Evolutionary conservation across 2,888 invertebrate genomes (phyloP).

Genomic region (Polyploca ridens): DNA sequence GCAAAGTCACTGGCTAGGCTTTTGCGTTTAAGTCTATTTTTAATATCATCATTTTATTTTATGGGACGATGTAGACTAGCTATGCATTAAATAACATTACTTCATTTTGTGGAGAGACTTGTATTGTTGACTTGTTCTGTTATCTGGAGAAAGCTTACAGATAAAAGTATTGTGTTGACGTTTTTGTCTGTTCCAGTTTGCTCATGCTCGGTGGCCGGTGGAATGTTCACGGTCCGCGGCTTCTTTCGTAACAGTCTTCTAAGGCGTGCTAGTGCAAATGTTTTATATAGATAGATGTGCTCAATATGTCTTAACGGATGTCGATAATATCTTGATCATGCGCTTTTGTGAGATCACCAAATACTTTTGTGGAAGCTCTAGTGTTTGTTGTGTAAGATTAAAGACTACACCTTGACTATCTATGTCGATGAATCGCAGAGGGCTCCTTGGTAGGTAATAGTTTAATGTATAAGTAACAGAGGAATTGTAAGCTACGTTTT

Average conservation of each 20-base stretch:
- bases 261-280: slow-evolving; percentile 79
- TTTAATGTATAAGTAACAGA: no score
- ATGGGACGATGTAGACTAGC: not conserved
- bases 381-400: no score
- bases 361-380: not conserved
- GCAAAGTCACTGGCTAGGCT: not conserved
- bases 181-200: slow-evolving; percentile 71
- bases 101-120: not conserved
- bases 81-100: not conserved
- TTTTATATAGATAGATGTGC: slow-evolving; percentile 67
- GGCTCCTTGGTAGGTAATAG: no score
- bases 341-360: not conserved
- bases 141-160: slow-evolving; percentile 54
- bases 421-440: no score
- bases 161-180: slow-evolving; percentile 61
- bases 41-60: not conserved
- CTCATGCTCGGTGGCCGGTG: slow-evolving; percentile 71
- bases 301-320: slow-evolving; percentile 66
- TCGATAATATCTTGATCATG: slow-evolving; percentile 49
- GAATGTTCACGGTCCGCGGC: slow-evolving; percentile 81
- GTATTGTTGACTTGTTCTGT: slow-evolving; percentile 48
- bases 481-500: no score
- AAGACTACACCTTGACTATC: no score
- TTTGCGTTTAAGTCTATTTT: not conserved
- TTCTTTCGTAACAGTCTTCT: slow-evolving; percentile 80